Evolutionary conservation across 2,797 vertebrate genomes (phyloP).

Genomic region (Sandelia bainsii): DNA sequence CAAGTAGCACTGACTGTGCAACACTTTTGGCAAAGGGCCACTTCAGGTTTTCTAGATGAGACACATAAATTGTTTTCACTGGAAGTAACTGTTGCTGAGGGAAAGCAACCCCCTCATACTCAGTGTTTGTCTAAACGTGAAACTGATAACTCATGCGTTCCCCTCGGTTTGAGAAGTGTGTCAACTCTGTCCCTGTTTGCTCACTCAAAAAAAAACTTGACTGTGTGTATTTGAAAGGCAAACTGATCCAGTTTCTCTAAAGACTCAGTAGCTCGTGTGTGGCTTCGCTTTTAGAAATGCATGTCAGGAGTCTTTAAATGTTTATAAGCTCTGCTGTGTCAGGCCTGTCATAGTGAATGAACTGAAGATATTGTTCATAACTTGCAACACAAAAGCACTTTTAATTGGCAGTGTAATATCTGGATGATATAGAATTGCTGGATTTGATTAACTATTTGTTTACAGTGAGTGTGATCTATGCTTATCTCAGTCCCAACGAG

Average conservation of each 20-base stretch:
- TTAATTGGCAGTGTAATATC: conserved; percentile 5
- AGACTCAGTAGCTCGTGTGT: conserved; percentile 20
- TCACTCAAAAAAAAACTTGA: conserved; percentile 13
- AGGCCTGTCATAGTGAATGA: conserved; percentile 4
- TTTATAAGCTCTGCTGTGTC: conserved; percentile 38
- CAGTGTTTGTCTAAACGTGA: conserved; percentile 37
- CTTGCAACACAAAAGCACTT: conserved; percentile 11
- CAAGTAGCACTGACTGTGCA: conserved; percentile 2
- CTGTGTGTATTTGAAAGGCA: conserved; percentile 42
- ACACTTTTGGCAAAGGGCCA: conserved; percentile 13
- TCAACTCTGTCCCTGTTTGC: conserved; percentile 31
- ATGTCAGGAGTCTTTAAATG: conserved; percentile 24
- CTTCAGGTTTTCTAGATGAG: conserved; percentile 34
- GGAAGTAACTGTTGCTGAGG: conserved; percentile 27
- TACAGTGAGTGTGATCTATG: conserved; percentile 11
- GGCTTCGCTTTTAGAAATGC: conserved; percentile 32
- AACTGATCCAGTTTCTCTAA: conserved; percentile 41
- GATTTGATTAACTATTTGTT: conserved; percentile 22
- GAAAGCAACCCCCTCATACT: conserved; percentile 4
- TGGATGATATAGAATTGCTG: background rate
- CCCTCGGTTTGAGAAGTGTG: conserved; percentile 24
- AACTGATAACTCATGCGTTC: conserved; percentile 49
- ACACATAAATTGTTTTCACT: conserved; percentile 27
- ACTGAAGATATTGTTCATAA: conserved; percentile 33
- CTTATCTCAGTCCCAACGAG: conserved; percentile 19